phyloP scores from a whole-genome alignment of 2,113 vertebrate species.

The Gallinago jamesoni region DNA sequence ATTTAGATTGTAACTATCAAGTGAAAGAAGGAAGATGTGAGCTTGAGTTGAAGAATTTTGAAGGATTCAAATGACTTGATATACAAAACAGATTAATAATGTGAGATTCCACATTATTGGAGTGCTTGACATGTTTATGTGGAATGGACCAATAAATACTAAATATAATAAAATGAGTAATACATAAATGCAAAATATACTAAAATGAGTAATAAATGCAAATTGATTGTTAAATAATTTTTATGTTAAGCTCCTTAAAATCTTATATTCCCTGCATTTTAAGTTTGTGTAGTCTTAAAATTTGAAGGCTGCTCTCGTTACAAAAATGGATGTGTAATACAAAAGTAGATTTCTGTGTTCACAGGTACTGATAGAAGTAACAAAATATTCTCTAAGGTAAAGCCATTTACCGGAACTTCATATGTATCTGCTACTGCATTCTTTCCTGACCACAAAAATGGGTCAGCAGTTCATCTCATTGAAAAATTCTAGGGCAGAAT shows the following conservation, averaged over 20 bases:
- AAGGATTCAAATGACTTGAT: not conserved
- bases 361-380: not conserved
- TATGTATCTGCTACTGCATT: not conserved
- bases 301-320: not conserved
- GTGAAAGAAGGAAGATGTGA: not conserved
- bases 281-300: not conserved
- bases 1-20: not conserved
- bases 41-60: not conserved
- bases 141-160: not conserved
- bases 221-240: not conserved
- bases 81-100: not conserved
- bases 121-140: not conserved
- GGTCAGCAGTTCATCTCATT: not conserved
- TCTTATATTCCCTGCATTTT: not conserved
- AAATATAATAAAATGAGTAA: not conserved
- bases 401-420: not conserved
- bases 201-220: not conserved
- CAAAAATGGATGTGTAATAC: not conserved
- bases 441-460: not conserved
- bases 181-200: not conserved
- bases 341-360: not conserved
- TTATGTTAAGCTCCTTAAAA: not conserved
- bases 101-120: not conserved
- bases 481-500: not conserved
- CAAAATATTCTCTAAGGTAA: not conserved